Base-by-base conservation (phyloP, 2,797 vertebrate species). In the Characodon lateralis region DNA sequence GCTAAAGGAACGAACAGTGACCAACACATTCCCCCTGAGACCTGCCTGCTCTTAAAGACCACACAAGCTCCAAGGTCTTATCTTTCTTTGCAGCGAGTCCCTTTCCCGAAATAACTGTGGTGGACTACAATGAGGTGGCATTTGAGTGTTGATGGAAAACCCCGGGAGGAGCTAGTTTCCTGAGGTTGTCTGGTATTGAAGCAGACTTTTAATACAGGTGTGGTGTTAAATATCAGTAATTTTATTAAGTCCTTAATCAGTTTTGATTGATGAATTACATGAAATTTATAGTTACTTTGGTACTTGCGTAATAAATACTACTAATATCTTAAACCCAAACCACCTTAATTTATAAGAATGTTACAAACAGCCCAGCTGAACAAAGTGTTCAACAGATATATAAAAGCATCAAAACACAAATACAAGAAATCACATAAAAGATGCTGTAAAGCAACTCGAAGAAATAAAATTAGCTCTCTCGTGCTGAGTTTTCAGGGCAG, bases 1-100 rank as follows among this genome's bases (percentile, higher is more conserved):
- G 79, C 76, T 80, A 58, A 87, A 81, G 84, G 79, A 88, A 77
- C 80, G 81, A 89, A 79, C 78, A 39, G 74, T n/a, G 35, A 71
- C 69, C 58, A 68, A 39, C 69, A 43, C 71, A 68, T 80, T 75
- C 66, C 73, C 50, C 76, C 71, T 41, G 78, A 81, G 69, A 79
- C 74, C 55, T 73, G 74, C 61, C 26, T 14, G 46, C 79, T 82
- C 68, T 78, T 84, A 35, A 74, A 82, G 74, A 28, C 74, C 48
- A 31, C 71, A 50, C 39, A 58, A 63, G 70, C 81, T 74, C 70
- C 50, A 9, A 31, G 31, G 56, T 79, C 46, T 85, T 71, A 74
- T 80, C 78, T 55, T 73, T 65, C 66, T 59, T 83, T 76, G 55
- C 76, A 77, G 76, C 39, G 53, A 48, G 56, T 73, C 71, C 26